Percentiles rank a stretch among this genome's conserved stretches.
phyloP scores from a whole-genome alignment of 2,888 invertebrate species.

The Saturnia japonica region DNA sequence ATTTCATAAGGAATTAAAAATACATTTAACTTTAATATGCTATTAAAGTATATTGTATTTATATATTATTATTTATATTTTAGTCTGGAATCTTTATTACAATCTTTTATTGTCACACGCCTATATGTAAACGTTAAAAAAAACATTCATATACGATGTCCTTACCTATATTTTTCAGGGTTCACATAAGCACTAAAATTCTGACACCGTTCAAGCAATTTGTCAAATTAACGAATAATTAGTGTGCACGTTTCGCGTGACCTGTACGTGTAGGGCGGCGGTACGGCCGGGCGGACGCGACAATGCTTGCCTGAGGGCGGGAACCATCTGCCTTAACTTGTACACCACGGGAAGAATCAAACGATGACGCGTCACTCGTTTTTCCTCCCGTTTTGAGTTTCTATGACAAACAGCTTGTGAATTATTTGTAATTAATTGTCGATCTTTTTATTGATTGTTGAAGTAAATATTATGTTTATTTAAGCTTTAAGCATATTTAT shows the following conservation, averaged over 20 bases:
- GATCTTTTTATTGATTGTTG: neutral
- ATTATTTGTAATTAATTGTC: conserved; percentile 11
- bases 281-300: conserved; percentile 45
- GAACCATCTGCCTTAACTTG: conserved; percentile 44
- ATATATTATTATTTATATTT: too few relatives aligned
- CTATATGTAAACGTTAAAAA: conserved; percentile 49
- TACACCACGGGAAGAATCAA: conserved; percentile 7
- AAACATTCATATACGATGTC: conserved; percentile 24
- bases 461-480: neutral
- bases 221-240: conserved; percentile 41
- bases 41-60: too few relatives aligned
- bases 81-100: conserved; percentile 52
- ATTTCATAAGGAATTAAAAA: neutral
- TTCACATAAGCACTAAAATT: conserved; percentile 39
- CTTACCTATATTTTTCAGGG: conserved; percentile 44
- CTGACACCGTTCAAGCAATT: conserved; percentile 40
- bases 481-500: neutral
- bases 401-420: conserved; percentile 8
- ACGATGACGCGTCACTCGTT: conserved; percentile 30
- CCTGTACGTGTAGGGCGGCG: conserved; percentile 28
- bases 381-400: conserved; percentile 18
- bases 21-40: neutral
- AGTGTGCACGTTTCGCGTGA: conserved; percentile 38
- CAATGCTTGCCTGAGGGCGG: conserved; percentile 48
- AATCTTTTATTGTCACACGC: conserved; percentile 46